These are phyloP conservation scores for Cydia fagiglandana DNA, from an alignment of 1,140 invertebrate genomes.

Conservation along the genomic window DNA sequence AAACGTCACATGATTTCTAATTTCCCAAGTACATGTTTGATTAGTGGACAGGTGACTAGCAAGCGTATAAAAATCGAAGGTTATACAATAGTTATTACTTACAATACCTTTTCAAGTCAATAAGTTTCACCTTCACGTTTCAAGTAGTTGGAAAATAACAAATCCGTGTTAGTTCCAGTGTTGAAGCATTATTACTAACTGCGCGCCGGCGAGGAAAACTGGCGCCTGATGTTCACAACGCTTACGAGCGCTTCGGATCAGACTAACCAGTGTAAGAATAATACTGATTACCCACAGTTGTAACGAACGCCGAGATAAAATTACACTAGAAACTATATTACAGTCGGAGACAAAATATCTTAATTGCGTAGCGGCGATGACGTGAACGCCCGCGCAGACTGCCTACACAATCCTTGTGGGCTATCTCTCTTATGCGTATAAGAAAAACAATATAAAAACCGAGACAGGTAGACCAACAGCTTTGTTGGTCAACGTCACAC, in stretches of 20 bases:
- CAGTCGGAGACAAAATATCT: neutral
- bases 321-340: neutral
- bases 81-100: constrained; percentile 19
- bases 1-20: constrained; percentile 3
- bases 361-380: constrained; percentile 33
- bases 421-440: neutral
- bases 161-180: constrained; percentile 30
- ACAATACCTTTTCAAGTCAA: constrained; percentile 20
- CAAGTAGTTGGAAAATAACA: constrained; percentile 3
- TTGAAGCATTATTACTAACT: neutral
- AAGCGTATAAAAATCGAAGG: constrained; percentile 32
- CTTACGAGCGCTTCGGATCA: neutral
- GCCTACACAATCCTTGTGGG: constrained; percentile 32
- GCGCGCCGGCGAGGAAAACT: constrained; percentile 20
- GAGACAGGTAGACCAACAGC: neutral
- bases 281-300: neutral
- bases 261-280: neutral
- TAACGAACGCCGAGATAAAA: neutral
- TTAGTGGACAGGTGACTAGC: constrained; percentile 42
- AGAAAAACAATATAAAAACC: neutral
- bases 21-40: neutral
- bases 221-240: neutral
- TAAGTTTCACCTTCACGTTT: constrained; percentile 27
- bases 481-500: neutral
- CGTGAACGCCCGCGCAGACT: constrained; percentile 45